Evolutionary conservation across 2,797 vertebrate species (phyloP).

Genomic region (Pogonophryne albipinna): DNA sequence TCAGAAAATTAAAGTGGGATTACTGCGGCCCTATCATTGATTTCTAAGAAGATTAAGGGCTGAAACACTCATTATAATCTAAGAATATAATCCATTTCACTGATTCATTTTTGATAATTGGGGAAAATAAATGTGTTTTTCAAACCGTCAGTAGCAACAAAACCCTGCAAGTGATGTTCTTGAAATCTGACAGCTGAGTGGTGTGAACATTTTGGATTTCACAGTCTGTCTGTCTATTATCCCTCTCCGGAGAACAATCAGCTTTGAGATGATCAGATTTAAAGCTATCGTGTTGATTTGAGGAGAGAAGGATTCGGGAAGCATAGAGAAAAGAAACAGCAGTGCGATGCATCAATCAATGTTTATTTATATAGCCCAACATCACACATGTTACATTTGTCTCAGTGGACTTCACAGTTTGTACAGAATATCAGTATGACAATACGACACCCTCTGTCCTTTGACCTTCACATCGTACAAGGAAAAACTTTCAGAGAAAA

Average conservation of each 20-base stretch:
- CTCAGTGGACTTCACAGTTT: too few relatives aligned
- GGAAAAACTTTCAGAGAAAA: too few relatives aligned
- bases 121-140: slow-evolving; percentile 41
- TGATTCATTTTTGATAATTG: slow-evolving; percentile 70
- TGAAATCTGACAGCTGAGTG: slow-evolving; percentile 74
- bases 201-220: slow-evolving; percentile 74
- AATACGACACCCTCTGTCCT: too few relatives aligned
- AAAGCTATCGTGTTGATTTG: slow-evolving; percentile 41
- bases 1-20: slow-evolving; percentile 75
- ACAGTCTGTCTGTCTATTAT: slow-evolving; percentile 62
- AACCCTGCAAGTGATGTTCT: slow-evolving; percentile 60
- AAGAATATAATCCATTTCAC: slow-evolving; percentile 72
- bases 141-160: slow-evolving; percentile 72
- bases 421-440: too few relatives aligned
- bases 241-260: slow-evolving; percentile 49
- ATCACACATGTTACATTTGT: too few relatives aligned
- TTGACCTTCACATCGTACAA: too few relatives aligned
- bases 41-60: slow-evolving; percentile 71
- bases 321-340: slow-evolving; percentile 22
- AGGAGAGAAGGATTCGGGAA: slow-evolving; percentile 5
- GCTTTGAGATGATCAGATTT: slow-evolving; percentile 54
- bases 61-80: slow-evolving; percentile 70
- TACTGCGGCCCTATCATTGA: slow-evolving; percentile 58
- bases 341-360: not conserved
- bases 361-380: too few relatives aligned